Conservation (phyloP, 1,140 invertebrate genomes). For the Drosophila takahashii region DNA sequence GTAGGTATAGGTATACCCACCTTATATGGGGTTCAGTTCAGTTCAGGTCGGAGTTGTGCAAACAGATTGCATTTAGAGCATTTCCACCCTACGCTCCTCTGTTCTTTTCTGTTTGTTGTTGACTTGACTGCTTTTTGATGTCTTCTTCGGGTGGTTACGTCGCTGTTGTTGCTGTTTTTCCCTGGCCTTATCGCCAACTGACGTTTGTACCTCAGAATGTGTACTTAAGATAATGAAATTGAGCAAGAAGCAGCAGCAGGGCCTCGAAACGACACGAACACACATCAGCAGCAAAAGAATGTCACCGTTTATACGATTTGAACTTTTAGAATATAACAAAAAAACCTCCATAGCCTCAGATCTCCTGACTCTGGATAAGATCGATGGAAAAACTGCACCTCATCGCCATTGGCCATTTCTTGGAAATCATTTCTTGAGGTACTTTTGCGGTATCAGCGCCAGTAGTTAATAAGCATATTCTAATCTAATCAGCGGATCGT, state of each 20-base stretch:
- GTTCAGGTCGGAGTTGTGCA: constrained; percentile 43
- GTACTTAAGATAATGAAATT: constrained; percentile 81
- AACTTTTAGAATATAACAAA: constrained; percentile 1
- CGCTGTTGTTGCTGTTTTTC: constrained; percentile 11
- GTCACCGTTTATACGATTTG: constrained; percentile 1
- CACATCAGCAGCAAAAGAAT: constrained; percentile 21
- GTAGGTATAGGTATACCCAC: constrained; percentile 13
- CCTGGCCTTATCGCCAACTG: constrained; percentile 72
- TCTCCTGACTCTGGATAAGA: constrained; percentile 24
- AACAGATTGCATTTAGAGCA: constrained; percentile 77
- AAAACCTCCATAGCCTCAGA: constrained; percentile 13
- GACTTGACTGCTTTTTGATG: constrained; percentile 63
- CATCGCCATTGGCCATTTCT: constrained; percentile 6
- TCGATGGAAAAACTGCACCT: constrained; percentile 34
- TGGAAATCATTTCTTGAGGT: constrained; percentile 21
- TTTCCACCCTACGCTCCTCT: not conserved
- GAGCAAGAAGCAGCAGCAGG: constrained; percentile 51
- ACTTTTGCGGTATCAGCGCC: constrained; percentile 22
- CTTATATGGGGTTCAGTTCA: constrained; percentile 5
- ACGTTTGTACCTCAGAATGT: constrained; percentile 83
- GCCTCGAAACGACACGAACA: constrained; percentile 11
- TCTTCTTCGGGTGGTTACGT: constrained; percentile 32
- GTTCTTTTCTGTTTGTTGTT: constrained; percentile 56
- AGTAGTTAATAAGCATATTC: constrained; percentile 54
- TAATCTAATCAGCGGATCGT: constrained; percentile 68